These are phyloP conservation scores for Kuschelorhynchus macadamiae DNA, from an alignment of 2,888 invertebrate species.

Conservation along the genomic window DNA sequence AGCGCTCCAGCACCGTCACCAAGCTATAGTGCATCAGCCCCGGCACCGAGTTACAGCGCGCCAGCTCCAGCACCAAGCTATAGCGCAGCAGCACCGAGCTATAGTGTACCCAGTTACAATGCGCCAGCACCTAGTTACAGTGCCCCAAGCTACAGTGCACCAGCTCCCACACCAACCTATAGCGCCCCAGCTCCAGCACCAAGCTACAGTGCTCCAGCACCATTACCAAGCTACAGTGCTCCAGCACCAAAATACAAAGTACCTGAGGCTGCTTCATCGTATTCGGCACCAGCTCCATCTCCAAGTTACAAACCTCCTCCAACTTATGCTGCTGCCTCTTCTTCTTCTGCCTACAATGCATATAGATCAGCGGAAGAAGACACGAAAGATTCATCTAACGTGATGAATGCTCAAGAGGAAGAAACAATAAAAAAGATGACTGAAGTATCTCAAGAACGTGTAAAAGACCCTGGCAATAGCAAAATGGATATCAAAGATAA, in stretches of 20 bases:
- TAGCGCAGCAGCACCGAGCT: constrained; percentile 47
- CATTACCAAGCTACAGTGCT: constrained; percentile 5
- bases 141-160: constrained; percentile 40
- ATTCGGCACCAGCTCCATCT: constrained; percentile 37
- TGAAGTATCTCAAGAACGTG: constrained; percentile 54
- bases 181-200: constrained; percentile 38
- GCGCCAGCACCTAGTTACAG: constrained; percentile 41
- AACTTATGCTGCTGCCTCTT: constrained; percentile 20
- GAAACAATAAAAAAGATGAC: constrained; percentile 60
- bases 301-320: constrained; percentile 37
- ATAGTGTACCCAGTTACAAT: constrained; percentile 35
- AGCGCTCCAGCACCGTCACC: constrained; percentile 50
- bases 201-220: constrained; percentile 25
- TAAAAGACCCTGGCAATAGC: constrained; percentile 13
- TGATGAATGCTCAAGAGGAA: constrained; percentile 53
- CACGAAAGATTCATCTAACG: constrained; percentile 18
- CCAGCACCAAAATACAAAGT: constrained; percentile 38
- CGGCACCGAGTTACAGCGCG: constrained; percentile 28
- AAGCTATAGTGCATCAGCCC: constrained; percentile 44
- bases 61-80: constrained; percentile 26
- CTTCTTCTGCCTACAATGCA: constrained; percentile 35
- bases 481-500: constrained; percentile 1
- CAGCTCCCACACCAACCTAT: constrained; percentile 44
- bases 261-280: constrained; percentile 19
- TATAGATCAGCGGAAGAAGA: constrained; percentile 57